These are phyloP conservation scores for Labrus mixtus DNA, from an alignment of 2,113 vertebrate genomes.

Conservation along the genomic window DNA sequence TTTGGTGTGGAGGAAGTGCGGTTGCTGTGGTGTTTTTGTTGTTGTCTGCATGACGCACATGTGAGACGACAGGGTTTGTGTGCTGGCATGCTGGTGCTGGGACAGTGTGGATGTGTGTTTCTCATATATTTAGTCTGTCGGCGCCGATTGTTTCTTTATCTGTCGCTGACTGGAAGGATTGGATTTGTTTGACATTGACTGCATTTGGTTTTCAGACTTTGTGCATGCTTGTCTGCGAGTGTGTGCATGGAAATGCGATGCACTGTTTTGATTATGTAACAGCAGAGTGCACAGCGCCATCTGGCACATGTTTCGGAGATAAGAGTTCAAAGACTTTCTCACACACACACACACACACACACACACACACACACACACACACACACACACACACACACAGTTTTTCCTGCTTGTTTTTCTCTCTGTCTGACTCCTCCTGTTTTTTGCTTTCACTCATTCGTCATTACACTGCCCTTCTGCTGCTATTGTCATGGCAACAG, in stretches of 20 bases:
- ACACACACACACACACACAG: background rate
- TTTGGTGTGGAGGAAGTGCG: constrained; percentile 46
- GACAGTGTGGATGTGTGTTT: background rate
- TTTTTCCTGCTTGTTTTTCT: constrained; percentile 44
- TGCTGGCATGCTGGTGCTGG: background rate
- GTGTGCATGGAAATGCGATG: constrained; percentile 48
- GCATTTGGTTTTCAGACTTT: constrained; percentile 20
- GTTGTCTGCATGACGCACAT: constrained; percentile 9
- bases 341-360: background rate
- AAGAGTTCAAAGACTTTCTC: constrained; percentile 64
- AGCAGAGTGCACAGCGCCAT: constrained; percentile 71
- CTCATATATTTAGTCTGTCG: background rate
- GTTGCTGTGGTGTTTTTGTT: constrained; percentile 39
- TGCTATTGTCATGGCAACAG: constrained; percentile 62
- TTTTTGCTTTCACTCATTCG: constrained; percentile 20
- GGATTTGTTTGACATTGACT: constrained; percentile 28
- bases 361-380: no score
- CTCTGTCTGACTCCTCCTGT: constrained; percentile 37
- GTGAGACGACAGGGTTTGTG: background rate
- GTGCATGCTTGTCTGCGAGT: constrained; percentile 11
- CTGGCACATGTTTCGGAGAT: constrained; percentile 75
- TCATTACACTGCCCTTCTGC: constrained; percentile 15
- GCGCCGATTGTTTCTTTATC: constrained; percentile 3
- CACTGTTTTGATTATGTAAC: constrained; percentile 79
- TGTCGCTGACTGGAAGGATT: constrained; percentile 1